Conservation (phyloP, 2,797 vertebrate genomes). For the Sebastes umbrosus region DNA sequence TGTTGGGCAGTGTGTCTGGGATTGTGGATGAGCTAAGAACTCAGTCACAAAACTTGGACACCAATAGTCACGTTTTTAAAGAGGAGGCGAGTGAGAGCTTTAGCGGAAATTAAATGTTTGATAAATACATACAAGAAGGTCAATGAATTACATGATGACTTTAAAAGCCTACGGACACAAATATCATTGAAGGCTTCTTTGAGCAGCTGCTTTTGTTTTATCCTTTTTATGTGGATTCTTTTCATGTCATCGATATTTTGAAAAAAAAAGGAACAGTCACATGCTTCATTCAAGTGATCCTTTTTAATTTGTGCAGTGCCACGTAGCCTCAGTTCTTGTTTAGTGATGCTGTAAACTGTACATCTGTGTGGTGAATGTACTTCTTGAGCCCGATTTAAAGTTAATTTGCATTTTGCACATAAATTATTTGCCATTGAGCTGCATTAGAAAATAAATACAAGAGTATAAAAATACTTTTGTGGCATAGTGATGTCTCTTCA, state of each 20-base stretch:
- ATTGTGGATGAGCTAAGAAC: constrained; percentile 62
- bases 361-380: constrained; percentile 49
- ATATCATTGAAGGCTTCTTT: background rate
- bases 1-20: constrained; percentile 68
- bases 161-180: background rate
- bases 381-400: constrained; percentile 14
- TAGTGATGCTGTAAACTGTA: constrained; percentile 29
- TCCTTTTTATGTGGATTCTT: background rate
- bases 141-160: background rate
- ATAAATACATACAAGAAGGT: background rate
- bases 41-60: constrained; percentile 46
- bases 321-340: constrained; percentile 7
- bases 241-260: background rate
- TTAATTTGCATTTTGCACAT: constrained; percentile 56
- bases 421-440: constrained; percentile 19
- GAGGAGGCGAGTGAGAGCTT: constrained; percentile 75
- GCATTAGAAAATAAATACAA: background rate
- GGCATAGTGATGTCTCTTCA: background rate
- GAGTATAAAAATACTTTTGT: background rate
- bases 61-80: constrained; percentile 66
- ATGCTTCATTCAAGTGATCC: background rate
- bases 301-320: constrained; percentile 8
- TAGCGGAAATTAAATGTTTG: constrained; percentile 21
- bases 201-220: background rate
- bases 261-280: background rate